Evolutionary conservation across 2,113 vertebrate genomes (phyloP).

Genomic region (Tychaedon coryphoeus): DNA sequence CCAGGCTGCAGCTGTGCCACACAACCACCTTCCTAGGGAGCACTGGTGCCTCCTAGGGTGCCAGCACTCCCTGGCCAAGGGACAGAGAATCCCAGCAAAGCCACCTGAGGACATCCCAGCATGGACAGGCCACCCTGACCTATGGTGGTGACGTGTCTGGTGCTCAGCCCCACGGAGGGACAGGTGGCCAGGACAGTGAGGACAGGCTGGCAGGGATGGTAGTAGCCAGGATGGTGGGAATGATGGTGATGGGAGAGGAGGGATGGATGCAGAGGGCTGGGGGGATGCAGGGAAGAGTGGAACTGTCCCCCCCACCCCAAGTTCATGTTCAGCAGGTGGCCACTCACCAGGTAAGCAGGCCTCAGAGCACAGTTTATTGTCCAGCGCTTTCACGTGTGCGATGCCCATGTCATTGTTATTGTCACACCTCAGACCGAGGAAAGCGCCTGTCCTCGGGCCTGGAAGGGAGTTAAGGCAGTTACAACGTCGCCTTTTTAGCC

Average conservation of each 20-base stretch:
- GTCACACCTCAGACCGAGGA: slow-evolving; percentile 93
- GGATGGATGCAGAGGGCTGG: not conserved
- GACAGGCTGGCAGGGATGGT: not conserved
- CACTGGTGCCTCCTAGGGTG: not conserved
- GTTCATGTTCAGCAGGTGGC: slow-evolving; percentile 89
- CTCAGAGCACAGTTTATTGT: slow-evolving; percentile 98
- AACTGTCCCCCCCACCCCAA: slow-evolving; percentile 51
- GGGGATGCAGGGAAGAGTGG: slow-evolving; percentile 19
- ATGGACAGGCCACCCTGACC: not conserved
- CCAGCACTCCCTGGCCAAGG: not conserved
- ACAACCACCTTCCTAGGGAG: not conserved
- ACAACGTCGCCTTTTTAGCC: slow-evolving; percentile 11
- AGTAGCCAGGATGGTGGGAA: not conserved
- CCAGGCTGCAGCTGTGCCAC: not conserved
- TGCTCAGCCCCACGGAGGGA: not conserved
- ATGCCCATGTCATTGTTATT: slow-evolving; percentile 99
- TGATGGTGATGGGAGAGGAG: not conserved
- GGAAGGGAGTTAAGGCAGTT: slow-evolving; percentile 81
- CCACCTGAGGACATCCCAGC: not conserved
- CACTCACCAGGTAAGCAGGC: slow-evolving; percentile 98
- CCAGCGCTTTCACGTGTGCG: slow-evolving; percentile 93
- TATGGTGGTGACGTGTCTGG: fast-evolving
- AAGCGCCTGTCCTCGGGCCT: slow-evolving; percentile 81
- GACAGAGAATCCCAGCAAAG: not conserved
- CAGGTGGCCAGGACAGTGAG: not conserved